Percentiles rank a stretch among this genome's conserved stretches.
Evolutionary conservation across 2,888 invertebrate species (phyloP).

Genomic region (Amblyjoppa fuscipennis): DNA sequence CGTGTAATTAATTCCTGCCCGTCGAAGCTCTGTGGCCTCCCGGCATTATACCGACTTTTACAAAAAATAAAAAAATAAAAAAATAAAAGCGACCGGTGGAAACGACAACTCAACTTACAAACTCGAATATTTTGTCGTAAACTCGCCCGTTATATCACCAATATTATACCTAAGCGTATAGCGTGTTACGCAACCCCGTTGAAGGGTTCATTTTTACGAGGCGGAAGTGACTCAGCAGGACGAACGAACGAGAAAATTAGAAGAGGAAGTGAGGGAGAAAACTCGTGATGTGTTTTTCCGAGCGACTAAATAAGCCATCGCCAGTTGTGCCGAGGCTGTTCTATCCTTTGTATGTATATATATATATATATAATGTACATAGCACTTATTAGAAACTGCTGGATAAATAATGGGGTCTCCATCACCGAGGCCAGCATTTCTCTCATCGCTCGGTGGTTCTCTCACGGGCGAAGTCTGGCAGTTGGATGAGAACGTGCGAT

Average conservation of each 20-base stretch:
- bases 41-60: slow-evolving; percentile 17
- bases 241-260: slow-evolving; percentile 30
- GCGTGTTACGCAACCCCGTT: slow-evolving; percentile 33
- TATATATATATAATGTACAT: not conserved
- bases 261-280: slow-evolving; percentile 31
- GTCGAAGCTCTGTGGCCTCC: slow-evolving; percentile 56
- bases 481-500: not conserved
- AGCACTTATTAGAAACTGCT: slow-evolving; percentile 56
- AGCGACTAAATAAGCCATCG: slow-evolving; percentile 65
- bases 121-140: not conserved
- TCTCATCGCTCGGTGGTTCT: not conserved
- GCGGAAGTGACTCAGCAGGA: slow-evolving; percentile 44
- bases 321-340: slow-evolving; percentile 5
- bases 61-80: not conserved
- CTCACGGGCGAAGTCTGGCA: not conserved
- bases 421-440: slow-evolving; percentile 38
- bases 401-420: slow-evolving; percentile 56
- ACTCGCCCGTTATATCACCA: not conserved
- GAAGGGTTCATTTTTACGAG: slow-evolving; percentile 39
- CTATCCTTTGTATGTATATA: not conserved
- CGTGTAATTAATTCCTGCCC: slow-evolving; percentile 64
- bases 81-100: slow-evolving; percentile 22
- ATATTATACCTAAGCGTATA: slow-evolving; percentile 15
- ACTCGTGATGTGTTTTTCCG: slow-evolving; percentile 68
- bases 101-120: slow-evolving; percentile 49